Evolutionary conservation across 2,113 vertebrate species (phyloP), one percentile per base, ranked within the genome.

Genomic region (Passer domesticus): DNA sequence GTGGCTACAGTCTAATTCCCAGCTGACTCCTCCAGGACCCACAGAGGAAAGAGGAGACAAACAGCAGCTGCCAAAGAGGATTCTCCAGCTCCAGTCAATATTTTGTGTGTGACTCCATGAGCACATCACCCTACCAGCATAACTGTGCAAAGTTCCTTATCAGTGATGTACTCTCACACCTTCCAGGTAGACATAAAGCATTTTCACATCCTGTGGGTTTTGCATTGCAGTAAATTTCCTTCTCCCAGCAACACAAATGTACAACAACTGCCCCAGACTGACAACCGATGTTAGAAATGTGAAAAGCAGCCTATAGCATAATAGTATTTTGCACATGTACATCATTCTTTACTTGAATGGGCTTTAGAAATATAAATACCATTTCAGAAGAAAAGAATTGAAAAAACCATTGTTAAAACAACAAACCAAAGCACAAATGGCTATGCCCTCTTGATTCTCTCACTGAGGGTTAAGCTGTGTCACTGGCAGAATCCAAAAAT

Each of bases 11-110:
- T 13, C 58, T 86, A 58, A 74, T 93, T 90, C 79, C 41, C 72
- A 78, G 39, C 53, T 77, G 83, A 15, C 28, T 68, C 78, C 53
- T 64, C 24, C 9, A 21, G 73, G 94, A 87, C 21, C 59, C 41
- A 30, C 15, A 68, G 47, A 62, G 68, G 58, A 58, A 91, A 92
- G 59, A 56, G 46, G 90, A 87, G 62, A 87, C 74, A 89, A 60
- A 79, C 70, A 96, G 19, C 69, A 52, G 44, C 30, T 37, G 49
- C 19, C 60, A 74, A 25, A 75, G 53, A 91, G 13, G 28, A 76
- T n/a, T 80, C 52, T 78, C 59, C 75, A 79, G 60, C 62, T 72
- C 69, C 47, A 90, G 77, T 95, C 90, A 90, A 87, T 92, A 90
- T 69, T 68, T 75, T 94, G 33, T 39, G 47, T 58, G 89, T 60